phyloP scores from a whole-genome alignment of 2,888 invertebrate species.

The Andrena trimmerana region DNA sequence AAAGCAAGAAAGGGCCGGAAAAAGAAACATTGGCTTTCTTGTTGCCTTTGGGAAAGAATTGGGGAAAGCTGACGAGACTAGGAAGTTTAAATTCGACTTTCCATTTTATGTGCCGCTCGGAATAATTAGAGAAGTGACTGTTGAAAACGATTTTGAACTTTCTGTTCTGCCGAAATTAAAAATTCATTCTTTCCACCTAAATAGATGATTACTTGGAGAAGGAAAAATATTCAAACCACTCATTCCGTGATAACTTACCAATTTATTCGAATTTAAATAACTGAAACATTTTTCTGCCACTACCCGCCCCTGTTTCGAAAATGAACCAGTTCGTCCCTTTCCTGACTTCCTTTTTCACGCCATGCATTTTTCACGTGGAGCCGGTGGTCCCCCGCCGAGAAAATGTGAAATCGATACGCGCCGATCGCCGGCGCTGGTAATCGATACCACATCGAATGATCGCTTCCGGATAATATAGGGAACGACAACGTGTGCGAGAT shows the following conservation, averaged over 20 bases:
- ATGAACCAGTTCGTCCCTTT: neutral
- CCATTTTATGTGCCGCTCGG: neutral
- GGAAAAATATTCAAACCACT: no score
- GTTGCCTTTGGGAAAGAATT: neutral
- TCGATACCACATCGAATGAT: constrained; percentile 36
- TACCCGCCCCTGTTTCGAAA: neutral
- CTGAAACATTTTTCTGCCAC: no score
- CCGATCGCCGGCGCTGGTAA: constrained; percentile 42
- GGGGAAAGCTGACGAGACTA: constrained; percentile 10
- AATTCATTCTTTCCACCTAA: no score
- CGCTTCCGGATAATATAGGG: constrained; percentile 46
- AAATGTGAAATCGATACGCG: constrained; percentile 51
- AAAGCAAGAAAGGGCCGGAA: constrained; percentile 11
- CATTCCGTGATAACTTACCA: no score
- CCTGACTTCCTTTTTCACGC: neutral
- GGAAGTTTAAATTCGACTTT: neutral
- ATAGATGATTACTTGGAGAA: no score
- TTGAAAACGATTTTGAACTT: neutral
- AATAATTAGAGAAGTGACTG: neutral
- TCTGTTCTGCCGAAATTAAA: no score
- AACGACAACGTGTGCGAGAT: constrained; percentile 21
- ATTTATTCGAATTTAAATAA: no score
- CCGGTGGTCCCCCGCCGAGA: neutral
- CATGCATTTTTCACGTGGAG: constrained; percentile 1
- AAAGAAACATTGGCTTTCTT: constrained; percentile 7